phyloP scores from a whole-genome alignment of 1,140 invertebrate species.

The Augochlora pura region DNA sequence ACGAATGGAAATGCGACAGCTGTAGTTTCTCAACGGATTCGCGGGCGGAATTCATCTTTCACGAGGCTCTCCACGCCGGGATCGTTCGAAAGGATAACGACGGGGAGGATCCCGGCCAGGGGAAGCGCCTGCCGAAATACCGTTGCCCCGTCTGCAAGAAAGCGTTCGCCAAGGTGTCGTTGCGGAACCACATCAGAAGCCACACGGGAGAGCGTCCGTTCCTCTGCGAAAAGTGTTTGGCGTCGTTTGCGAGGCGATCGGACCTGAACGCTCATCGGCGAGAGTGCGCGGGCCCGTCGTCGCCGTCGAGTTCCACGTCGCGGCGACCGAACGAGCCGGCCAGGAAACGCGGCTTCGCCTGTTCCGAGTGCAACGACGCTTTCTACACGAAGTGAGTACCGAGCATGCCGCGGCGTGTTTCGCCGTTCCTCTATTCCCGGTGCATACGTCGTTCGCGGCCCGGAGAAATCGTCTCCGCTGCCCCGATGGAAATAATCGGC shows the following conservation, averaged over 20 bases:
- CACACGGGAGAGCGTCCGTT: constrained; percentile 91
- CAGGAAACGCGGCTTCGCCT: constrained; percentile 75
- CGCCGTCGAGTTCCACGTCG: constrained; percentile 5
- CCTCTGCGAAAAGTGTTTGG: constrained; percentile 82
- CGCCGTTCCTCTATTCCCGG: background rate
- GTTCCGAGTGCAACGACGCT: constrained; percentile 82
- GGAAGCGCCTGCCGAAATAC: constrained; percentile 79
- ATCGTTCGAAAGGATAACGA: constrained; percentile 71
- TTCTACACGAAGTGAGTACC: constrained; percentile 84
- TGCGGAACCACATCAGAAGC: constrained; percentile 85
- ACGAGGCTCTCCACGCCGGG: constrained; percentile 83
- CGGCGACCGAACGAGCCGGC: constrained; percentile 29
- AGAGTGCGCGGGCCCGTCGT: constrained; percentile 56
- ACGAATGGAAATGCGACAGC: constrained; percentile 73
- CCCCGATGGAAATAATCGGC: constrained; percentile 13
- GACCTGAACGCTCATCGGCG: constrained; percentile 77
- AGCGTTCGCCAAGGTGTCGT: constrained; percentile 84
- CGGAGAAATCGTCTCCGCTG: background rate
- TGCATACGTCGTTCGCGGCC: background rate
- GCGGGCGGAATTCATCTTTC: constrained; percentile 84
- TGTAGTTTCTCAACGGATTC: constrained; percentile 79
- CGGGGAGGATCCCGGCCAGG: constrained; percentile 65
- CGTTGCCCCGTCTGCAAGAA: constrained; percentile 85
- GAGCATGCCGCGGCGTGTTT: constrained; percentile 40
- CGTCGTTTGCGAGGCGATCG: constrained; percentile 84